Percentiles rank a stretch among this genome's conserved stretches.
phyloP scores from a whole-genome alignment of 1,140 invertebrate species.

The Oryzaephilus surinamensis region DNA sequence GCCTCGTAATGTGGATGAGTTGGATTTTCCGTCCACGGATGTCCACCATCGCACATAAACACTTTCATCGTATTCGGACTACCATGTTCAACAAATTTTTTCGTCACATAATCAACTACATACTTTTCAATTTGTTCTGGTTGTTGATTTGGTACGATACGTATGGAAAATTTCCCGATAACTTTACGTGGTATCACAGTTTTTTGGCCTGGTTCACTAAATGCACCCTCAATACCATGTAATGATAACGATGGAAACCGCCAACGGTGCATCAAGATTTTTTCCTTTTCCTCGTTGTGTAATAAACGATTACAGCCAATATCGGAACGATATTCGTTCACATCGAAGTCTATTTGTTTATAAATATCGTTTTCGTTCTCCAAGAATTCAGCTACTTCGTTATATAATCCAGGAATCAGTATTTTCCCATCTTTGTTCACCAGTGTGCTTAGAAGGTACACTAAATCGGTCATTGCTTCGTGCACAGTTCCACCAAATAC shows the following conservation, averaged over 20 bases:
- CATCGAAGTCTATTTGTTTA: slow-evolving; percentile 81
- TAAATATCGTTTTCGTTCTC: slow-evolving; percentile 71
- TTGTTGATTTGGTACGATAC: slow-evolving; percentile 86
- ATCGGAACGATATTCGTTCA: slow-evolving; percentile 63
- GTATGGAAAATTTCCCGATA: slow-evolving; percentile 91
- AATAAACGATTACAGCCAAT: slow-evolving; percentile 61
- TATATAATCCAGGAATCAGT: slow-evolving; percentile 65
- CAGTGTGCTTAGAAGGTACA: slow-evolving; percentile 72
- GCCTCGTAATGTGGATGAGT: slow-evolving; percentile 87
- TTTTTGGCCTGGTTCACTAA: slow-evolving; percentile 83
- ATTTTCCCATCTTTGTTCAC: slow-evolving; percentile 79
- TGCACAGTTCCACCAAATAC: slow-evolving; percentile 85
- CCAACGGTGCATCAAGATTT: slow-evolving; percentile 84
- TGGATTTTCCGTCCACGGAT: slow-evolving; percentile 86
- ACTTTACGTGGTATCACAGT: slow-evolving; percentile 94
- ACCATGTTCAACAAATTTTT: slow-evolving; percentile 58
- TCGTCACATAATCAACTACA: slow-evolving; percentile 64
- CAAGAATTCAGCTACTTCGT: slow-evolving; percentile 65
- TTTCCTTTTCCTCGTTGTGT: slow-evolving; percentile 64
- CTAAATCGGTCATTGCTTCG: slow-evolving; percentile 82
- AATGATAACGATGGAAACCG: slow-evolving; percentile 80
- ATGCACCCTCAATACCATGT: slow-evolving; percentile 85
- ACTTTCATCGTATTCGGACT: slow-evolving; percentile 78
- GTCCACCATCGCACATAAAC: slow-evolving; percentile 64
- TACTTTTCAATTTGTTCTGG: slow-evolving; percentile 64